A percentile compares a stretch with the other conserved stretches of the same genome.
Conservation (phyloP, 2,797 vertebrate species). For the Myoxocephalus aenaeus region DNA sequence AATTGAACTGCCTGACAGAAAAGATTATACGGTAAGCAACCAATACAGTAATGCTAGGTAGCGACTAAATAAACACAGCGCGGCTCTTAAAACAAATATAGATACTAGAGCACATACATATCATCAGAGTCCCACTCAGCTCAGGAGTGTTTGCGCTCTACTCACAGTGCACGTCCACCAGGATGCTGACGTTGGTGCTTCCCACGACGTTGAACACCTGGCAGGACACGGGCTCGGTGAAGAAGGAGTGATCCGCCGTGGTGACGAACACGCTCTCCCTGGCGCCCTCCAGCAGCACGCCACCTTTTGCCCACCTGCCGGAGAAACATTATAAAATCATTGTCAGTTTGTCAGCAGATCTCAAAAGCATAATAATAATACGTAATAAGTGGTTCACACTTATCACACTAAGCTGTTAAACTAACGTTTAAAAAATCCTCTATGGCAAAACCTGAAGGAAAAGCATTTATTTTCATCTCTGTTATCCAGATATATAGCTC, state of each 20-base stretch:
- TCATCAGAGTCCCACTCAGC: conserved; percentile 20
- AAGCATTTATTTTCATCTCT: conserved; percentile 27
- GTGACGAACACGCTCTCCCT: conserved; percentile 91
- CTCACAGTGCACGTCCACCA: conserved; percentile 98
- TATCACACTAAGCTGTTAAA: conserved; percentile 10
- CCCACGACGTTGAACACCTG: conserved; percentile 96
- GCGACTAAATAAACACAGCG: conserved; percentile 3
- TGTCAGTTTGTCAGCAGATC: too few relatives aligned
- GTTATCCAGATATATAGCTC: conserved; percentile 42
- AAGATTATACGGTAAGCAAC: background rate
- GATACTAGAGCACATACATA: background rate
- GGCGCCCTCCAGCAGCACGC: conserved; percentile 92
- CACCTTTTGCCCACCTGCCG: conserved; percentile 94
- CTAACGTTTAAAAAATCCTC: conserved; percentile 7
- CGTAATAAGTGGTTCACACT: too few relatives aligned
- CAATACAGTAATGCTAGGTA: background rate
- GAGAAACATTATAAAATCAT: too few relatives aligned
- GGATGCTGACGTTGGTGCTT: conserved; percentile 95
- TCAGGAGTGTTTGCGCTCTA: conserved; percentile 23
- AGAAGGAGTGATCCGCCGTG: conserved; percentile 94
- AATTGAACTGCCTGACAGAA: background rate
- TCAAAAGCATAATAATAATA: too few relatives aligned
- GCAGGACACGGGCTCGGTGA: conserved; percentile 96
- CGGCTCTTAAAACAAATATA: conserved; percentile 11
- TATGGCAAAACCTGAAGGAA: conserved; percentile 34